Conservation (phyloP, 92 coral and sea anemone species). For the Siderastrea siderea region DNA sequence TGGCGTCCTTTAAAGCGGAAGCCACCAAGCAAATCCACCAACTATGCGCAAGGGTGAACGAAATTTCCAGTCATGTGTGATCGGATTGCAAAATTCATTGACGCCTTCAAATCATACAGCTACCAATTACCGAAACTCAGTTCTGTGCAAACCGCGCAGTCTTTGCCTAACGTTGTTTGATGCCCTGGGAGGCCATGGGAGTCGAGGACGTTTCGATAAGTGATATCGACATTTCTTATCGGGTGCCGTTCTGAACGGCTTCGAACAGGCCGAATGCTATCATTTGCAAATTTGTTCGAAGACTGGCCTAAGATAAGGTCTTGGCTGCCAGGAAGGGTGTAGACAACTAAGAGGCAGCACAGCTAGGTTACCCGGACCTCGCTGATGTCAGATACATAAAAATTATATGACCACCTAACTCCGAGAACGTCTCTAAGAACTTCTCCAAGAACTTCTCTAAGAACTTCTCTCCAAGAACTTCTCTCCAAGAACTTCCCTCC, state of each 20-base stretch:
- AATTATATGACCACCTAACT: slow-evolving; percentile 31
- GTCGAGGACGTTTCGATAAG: slow-evolving; percentile 24
- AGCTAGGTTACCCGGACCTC: slow-evolving; percentile 25
- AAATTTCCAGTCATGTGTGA: slow-evolving; percentile 28
- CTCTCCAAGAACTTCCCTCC: neutral
- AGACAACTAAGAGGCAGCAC: neutral
- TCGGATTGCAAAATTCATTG: slow-evolving; percentile 10
- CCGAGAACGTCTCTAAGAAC: neutral
- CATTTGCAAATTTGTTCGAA: slow-evolving; percentile 51
- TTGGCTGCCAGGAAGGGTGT: slow-evolving; percentile 16
- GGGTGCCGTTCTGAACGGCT: slow-evolving; percentile 41
- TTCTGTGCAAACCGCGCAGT: slow-evolving; percentile 9
- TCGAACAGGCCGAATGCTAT: slow-evolving; percentile 52
- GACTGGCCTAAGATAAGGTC: slow-evolving; percentile 51
- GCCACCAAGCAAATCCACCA: slow-evolving; percentile 3
- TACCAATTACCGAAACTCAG: slow-evolving; percentile 16
- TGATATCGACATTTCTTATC: slow-evolving; percentile 54
- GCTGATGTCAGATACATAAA: slow-evolving; percentile 34
- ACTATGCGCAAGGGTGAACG: slow-evolving; percentile 5
- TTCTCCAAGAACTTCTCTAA: slow-evolving; percentile 30
- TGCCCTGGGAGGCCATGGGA: slow-evolving; percentile 11
- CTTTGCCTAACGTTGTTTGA: slow-evolving; percentile 13
- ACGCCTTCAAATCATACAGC: slow-evolving; percentile 17
- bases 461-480: neutral
- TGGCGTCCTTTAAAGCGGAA: neutral